Conservation (phyloP, 1,140 invertebrate species). For the Mamestra configurata region DNA sequence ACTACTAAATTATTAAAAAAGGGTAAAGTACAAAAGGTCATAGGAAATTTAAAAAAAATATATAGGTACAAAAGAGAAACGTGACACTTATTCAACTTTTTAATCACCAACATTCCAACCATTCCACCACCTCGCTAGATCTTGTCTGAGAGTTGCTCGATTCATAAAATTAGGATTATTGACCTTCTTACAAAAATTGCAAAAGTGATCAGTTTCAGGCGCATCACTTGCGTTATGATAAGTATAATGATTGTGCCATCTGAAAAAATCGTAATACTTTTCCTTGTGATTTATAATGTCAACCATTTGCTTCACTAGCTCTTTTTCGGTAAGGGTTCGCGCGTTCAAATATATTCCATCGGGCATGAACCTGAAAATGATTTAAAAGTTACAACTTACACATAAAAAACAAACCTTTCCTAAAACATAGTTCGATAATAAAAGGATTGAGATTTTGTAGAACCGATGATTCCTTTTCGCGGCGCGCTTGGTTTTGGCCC, state of each 20-base stretch:
- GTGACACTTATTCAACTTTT: neutral
- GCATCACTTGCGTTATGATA: conserved; percentile 44
- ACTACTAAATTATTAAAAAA: neutral
- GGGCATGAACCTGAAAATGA: conserved; percentile 66
- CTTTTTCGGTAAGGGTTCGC: conserved; percentile 47
- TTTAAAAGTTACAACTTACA: neutral
- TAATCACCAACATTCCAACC: neutral
- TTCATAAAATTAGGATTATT: conserved; percentile 47
- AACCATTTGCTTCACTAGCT: conserved; percentile 58
- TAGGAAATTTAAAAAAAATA: neutral
- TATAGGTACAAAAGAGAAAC: neutral
- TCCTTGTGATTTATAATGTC: conserved; percentile 57
- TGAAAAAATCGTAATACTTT: conserved; percentile 63
- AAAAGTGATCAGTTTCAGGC: conserved; percentile 51
- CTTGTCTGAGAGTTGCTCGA: conserved; percentile 34
- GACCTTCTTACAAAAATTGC: conserved; percentile 48
- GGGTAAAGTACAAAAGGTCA: neutral
- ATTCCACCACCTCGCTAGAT: conserved; percentile 59
- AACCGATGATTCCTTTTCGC: too few species aligned
- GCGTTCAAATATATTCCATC: conserved; percentile 66
- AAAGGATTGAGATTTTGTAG: too few species aligned
- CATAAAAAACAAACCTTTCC: neutral
- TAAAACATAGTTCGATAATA: too few species aligned
- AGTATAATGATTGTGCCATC: conserved; percentile 65
- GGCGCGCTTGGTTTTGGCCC: too few species aligned